Conservation (phyloP, 2,113 vertebrate species). For the Tragulus kanchil region DNA sequence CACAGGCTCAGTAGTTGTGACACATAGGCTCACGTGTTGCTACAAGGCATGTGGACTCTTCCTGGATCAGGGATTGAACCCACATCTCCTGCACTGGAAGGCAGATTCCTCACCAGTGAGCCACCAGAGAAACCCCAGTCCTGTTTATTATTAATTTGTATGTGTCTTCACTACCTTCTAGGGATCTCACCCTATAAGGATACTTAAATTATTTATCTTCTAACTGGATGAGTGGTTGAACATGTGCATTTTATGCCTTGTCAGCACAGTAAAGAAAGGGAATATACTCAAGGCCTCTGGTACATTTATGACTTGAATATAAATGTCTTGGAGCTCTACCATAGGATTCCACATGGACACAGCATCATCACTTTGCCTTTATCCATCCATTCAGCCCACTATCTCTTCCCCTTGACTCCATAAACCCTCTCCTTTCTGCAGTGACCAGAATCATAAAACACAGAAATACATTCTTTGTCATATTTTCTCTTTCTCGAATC, state of each 20-base stretch:
- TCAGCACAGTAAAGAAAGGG: background rate
- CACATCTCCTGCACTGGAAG: background rate
- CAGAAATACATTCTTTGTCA: background rate
- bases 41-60: no score
- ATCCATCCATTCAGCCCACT: background rate
- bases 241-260: background rate
- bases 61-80: background rate
- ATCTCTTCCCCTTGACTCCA: background rate
- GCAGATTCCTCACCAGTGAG: background rate
- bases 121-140: background rate
- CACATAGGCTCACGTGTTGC: background rate
- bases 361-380: background rate
- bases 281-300: background rate
- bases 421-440: background rate
- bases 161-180: background rate
- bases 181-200: background rate
- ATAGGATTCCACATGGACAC: background rate
- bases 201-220: background rate
- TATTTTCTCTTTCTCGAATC: background rate
- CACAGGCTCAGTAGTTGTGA: background rate
- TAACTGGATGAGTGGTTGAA: background rate
- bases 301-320: background rate
- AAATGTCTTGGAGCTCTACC: background rate
- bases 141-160: background rate
- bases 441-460: background rate